Percentiles rank a stretch among this genome's conserved stretches.
phyloP scores from a whole-genome alignment of 1,140 invertebrate species.

The Sinella curviseta region DNA sequence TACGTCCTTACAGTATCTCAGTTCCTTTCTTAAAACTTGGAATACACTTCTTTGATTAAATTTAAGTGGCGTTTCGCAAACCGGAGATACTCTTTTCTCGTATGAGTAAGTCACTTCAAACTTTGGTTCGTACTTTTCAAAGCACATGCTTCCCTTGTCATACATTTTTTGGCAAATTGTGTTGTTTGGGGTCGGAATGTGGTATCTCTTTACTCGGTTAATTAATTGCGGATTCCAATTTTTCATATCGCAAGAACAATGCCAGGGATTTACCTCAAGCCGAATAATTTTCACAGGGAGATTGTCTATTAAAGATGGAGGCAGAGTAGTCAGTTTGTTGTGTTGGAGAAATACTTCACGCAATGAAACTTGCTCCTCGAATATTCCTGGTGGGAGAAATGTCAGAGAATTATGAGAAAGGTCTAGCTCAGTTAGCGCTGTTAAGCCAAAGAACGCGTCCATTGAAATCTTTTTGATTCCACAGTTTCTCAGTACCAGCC shows the following conservation, averaged over 20 bases:
- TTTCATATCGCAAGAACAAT: slow-evolving; percentile 67
- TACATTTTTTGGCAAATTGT: slow-evolving; percentile 54
- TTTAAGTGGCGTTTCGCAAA: slow-evolving; percentile 62
- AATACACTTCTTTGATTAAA: slow-evolving; percentile 65
- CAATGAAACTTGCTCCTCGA: slow-evolving; percentile 64
- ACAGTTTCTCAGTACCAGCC: slow-evolving; percentile 64
- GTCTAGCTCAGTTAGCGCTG: slow-evolving; percentile 63
- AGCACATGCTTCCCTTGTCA: slow-evolving; percentile 56
- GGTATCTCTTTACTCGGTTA: slow-evolving; percentile 57
- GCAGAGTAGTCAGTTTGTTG: slow-evolving; percentile 63
- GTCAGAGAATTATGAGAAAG: slow-evolving; percentile 65
- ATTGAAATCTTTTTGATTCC: slow-evolving; percentile 65
- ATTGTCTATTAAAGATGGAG: slow-evolving; percentile 61
- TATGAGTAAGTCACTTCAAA: slow-evolving; percentile 55
- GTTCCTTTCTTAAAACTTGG: slow-evolving; percentile 59
- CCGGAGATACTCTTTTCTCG: slow-evolving; percentile 63
- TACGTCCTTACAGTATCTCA: background rate
- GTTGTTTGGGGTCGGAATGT: slow-evolving; percentile 50
- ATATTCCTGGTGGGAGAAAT: slow-evolving; percentile 63
- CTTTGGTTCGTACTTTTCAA: slow-evolving; percentile 24
- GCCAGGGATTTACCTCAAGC: slow-evolving; percentile 68
- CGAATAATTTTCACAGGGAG: slow-evolving; percentile 60
- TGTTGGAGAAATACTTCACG: slow-evolving; percentile 64
- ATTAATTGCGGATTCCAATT: slow-evolving; percentile 61
- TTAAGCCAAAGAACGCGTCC: slow-evolving; percentile 67